Evolutionary conservation across 2,888 invertebrate genomes (phyloP).

Genomic region (Eristalinus sepulchralis): DNA sequence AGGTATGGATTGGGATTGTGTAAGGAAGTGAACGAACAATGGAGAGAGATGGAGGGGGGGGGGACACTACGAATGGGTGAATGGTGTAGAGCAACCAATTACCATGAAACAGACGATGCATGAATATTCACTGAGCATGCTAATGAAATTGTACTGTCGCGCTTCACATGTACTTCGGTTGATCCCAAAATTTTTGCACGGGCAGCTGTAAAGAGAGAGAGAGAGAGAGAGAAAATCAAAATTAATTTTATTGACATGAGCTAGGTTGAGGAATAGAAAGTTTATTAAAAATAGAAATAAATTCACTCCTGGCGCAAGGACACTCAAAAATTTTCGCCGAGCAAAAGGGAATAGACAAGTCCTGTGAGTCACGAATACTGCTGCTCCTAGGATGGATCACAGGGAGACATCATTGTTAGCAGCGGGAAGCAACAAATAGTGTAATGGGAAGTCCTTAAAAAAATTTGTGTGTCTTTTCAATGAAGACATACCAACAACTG

Average conservation of each 20-base stretch:
- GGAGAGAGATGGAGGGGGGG: not conserved
- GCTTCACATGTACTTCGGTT: slow-evolving; percentile 93
- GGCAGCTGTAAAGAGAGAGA: slow-evolving; percentile 84
- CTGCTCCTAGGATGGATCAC: no score
- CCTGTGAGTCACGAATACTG: no score
- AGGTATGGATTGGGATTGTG: not conserved
- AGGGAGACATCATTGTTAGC: not conserved
- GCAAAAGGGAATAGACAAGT: no score
- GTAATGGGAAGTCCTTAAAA: not conserved
- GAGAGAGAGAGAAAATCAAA: slow-evolving; percentile 9
- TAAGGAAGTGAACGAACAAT: not conserved
- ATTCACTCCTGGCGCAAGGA: no score
- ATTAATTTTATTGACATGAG: slow-evolving; percentile 34
- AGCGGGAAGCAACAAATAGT: not conserved
- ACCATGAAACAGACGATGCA: slow-evolving; percentile 88
- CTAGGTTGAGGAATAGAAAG: no score
- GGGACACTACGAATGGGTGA: not conserved
- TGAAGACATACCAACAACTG: no score
- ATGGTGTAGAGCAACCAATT: slow-evolving; percentile 73
- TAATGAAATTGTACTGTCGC: slow-evolving; percentile 93
- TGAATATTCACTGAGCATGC: slow-evolving; percentile 94
- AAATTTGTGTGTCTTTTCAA: not conserved
- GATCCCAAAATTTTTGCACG: slow-evolving; percentile 93
- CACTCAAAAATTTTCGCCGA: no score
- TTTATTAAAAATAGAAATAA: no score